Evolutionary conservation across 2,888 invertebrate species (phyloP), one percentile per base, ranked within the genome.

Genomic region (Parasteatoda lunata): DNA sequence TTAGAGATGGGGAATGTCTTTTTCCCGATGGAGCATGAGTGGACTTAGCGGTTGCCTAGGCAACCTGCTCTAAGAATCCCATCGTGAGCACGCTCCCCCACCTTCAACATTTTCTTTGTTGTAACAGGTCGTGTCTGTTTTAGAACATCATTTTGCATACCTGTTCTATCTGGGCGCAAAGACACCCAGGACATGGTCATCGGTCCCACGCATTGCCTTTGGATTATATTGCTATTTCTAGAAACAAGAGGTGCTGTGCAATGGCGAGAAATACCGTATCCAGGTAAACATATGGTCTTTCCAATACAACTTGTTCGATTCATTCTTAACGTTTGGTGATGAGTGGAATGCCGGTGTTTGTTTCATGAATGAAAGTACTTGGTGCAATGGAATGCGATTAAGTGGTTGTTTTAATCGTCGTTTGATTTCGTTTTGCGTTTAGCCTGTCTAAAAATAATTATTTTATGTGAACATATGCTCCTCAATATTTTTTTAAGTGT

Each of bases 241-340:
- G 72, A 70, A 48, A 70, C 70, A 48, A 70, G 59, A 13, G 71
- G 72, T 8, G 72, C 71, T 30, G 51, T 80, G 8, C 51, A 72
- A 65, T 80, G 80, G 80, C 15, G 80, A 66, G 72, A 72, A 72
- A 45, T 66, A 5, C 65, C 65, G 5, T 65, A 80, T 52, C 72
- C 80, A 80, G 80, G 80, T 80, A 72, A 80, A 80, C 80, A 80
- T 80, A 80, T 80, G 80, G 80, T 72, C 30, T 45, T 45, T 52
- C 64, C 9, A 13, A 54, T 54, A 54, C 54, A 30, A 30, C 30
- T 30, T 30, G 30, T 30, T 30, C 30, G 30, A 30, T 30, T 30
- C 30, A 30, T 30, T 30, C 30, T 30, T 30, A 30, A 30, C 30
- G 30, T 30, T 30, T 30, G 30, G 30, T 30, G 30, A 30, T 30